A percentile compares a stretch with the other conserved stretches of the same genome.
These are phyloP conservation scores for Spongilla lacustris DNA, from an alignment of 37 sponge, comb jelly and placozoan species.

Conservation along the genomic window DNA sequence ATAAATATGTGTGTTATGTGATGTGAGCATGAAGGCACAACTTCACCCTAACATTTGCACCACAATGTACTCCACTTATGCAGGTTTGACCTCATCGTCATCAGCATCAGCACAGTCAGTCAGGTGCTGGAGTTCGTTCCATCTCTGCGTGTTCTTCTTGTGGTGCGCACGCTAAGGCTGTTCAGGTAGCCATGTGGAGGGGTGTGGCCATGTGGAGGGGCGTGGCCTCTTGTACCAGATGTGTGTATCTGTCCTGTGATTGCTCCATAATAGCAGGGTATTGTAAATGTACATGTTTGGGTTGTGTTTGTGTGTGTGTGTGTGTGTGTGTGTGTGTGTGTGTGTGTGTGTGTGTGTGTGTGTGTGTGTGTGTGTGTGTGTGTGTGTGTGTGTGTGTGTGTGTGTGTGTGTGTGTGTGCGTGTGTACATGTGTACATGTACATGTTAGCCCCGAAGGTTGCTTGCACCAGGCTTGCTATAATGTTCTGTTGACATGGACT, in stretches of 20 bases:
- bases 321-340: constrained; percentile 51
- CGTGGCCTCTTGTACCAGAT: not conserved
- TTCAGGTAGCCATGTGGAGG: not conserved
- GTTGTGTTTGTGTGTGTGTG: constrained; percentile 27
- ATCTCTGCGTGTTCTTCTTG: not conserved
- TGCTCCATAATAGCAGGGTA: too few species aligned
- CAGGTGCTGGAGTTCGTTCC: not conserved
- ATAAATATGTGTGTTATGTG: too few species aligned
- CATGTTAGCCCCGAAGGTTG: too few species aligned
- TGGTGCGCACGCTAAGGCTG: not conserved
- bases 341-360: constrained; percentile 46
- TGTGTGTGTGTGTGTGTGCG: constrained; percentile 45
- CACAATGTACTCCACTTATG: not conserved
- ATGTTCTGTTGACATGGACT: too few species aligned
- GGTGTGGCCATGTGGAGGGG: not conserved
- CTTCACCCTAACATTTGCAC: too few species aligned
- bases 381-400: constrained; percentile 42
- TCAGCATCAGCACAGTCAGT: not conserved
- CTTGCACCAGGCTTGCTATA: too few species aligned
- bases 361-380: constrained; percentile 53
- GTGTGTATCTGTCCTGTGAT: not conserved
- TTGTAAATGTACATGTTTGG: too few species aligned
- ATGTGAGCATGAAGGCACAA: too few species aligned
- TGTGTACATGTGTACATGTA: constrained; percentile 9
- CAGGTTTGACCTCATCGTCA: not conserved